Base-by-base conservation (phyloP, 2,888 invertebrate species). In the Metopia argyrocephala region DNA sequence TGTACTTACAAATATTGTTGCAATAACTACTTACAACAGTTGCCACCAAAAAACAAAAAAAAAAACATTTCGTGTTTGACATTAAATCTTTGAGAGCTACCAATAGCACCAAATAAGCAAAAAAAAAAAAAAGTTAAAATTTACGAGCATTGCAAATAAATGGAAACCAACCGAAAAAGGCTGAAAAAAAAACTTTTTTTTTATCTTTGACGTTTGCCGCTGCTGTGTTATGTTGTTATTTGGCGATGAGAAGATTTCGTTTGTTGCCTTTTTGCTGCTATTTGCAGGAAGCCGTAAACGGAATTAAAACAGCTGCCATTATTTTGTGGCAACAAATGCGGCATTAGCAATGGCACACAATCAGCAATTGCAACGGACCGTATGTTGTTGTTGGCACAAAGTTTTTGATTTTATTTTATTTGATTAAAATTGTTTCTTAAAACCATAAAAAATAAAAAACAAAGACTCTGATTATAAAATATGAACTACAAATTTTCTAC, bases 371-470 rank as follows among this genome's bases (percentile, higher is more conserved):
- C 74, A 74, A 50, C 45, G n/a, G 12, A 15, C 12, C 23, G 38
- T 12, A 38, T 0, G 9, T 12, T 12, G 70, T 81, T 78, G 81
- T 75, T 74, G 81, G 78, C 78, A 81, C 74, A 38, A 38, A 38
- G 9, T 38, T 81, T 81, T 81, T n/a, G n/a, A n/a, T 74, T 81
- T 81, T 81, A 81, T 78, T 76, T 78, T 78, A 81, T 78, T 81
- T 78, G 78, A 75, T 81, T 69, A 78, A 81, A 78, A 56, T 78
- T 78, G 70, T 78, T 66, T 70, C 54, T 57, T 6, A 56, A 64
- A 57, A 38, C 50, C 27, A 57, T 59, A 65, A 65, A n/a, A 20
- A 20, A 23, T 46, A 31, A 9, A 27, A 46, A 38, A 15, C 15
- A 15, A 38, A 38, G 31, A 31, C 31, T 31, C 9, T 12, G 0